Evolutionary conservation across 2,797 vertebrate genomes (phyloP).

Genomic region (Parauchenoglanis punctatus): DNA sequence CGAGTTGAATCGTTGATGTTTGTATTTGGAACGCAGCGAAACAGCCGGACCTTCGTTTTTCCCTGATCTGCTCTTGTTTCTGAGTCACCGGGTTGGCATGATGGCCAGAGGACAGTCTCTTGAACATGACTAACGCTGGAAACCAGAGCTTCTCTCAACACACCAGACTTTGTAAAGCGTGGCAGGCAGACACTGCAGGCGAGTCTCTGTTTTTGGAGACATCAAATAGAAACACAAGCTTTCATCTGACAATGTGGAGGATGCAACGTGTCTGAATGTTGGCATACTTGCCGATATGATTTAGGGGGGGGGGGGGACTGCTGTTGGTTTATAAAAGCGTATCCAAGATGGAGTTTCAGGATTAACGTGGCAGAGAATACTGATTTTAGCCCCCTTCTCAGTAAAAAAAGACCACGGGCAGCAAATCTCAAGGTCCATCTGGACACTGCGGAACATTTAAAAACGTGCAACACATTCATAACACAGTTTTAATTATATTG

Average conservation of each 20-base stretch:
- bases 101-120: slow-evolving; percentile 53
- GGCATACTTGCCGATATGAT: slow-evolving; percentile 36
- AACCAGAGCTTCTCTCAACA: slow-evolving; percentile 62
- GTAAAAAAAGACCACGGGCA: slow-evolving; percentile 4
- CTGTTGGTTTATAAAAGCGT: slow-evolving; percentile 8
- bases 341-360: slow-evolving; percentile 24
- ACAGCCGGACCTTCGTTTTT: slow-evolving; percentile 7
- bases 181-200: slow-evolving; percentile 68
- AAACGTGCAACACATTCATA: not conserved
- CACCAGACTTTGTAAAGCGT: slow-evolving; percentile 64
- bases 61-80: slow-evolving; percentile 33
- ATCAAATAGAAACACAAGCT: slow-evolving; percentile 64
- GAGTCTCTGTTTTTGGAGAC: slow-evolving; percentile 53
- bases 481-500: not conserved
- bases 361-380: slow-evolving; percentile 32
- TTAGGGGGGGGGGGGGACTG: slow-evolving; percentile 1
- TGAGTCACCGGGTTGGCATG: slow-evolving; percentile 51
- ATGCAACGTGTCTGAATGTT: slow-evolving; percentile 56
- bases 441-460: slow-evolving; percentile 14
- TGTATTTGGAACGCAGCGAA: slow-evolving; percentile 18
- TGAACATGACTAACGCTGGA: slow-evolving; percentile 61
- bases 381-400: slow-evolving; percentile 8
- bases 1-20: slow-evolving; percentile 2
- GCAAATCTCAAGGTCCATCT: slow-evolving; percentile 34
- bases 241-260: slow-evolving; percentile 65